A percentile compares a stretch with the other conserved stretches of the same genome.
phyloP scores from a whole-genome alignment of 2,797 vertebrate species.

The Vipera latastei region DNA sequence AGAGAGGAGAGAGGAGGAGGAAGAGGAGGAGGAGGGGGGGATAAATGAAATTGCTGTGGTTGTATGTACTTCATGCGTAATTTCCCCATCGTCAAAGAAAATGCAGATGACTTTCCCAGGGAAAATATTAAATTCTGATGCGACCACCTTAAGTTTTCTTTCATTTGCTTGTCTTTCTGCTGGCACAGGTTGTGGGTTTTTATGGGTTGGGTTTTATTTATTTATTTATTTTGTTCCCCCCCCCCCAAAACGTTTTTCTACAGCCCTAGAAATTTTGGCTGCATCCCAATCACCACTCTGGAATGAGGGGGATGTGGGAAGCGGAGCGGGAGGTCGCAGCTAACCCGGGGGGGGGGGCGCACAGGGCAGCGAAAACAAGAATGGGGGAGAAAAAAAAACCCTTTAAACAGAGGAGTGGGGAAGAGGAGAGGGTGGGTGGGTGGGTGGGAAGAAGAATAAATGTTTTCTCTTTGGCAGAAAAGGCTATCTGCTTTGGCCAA shows the following conservation, averaged over 20 bases:
- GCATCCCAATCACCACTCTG: accelerated
- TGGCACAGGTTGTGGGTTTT: background rate
- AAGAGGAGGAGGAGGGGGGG: too few species aligned
- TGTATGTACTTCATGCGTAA: background rate
- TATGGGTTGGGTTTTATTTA: background rate
- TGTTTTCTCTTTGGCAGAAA: conserved; percentile 35
- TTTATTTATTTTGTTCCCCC: background rate
- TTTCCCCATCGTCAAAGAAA: background rate
- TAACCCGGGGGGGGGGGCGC: conserved; percentile 29
- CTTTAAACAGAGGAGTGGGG: background rate
- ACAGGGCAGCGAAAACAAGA: conserved; percentile 48
- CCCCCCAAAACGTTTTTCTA: background rate
- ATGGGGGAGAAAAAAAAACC: background rate
- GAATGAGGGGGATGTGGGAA: background rate
- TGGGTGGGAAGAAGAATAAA: background rate
- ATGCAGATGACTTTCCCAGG: background rate
- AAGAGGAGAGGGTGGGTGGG: background rate
- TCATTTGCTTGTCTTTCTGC: background rate
- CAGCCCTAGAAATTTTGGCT: conserved; percentile 1
- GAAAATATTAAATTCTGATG: background rate
- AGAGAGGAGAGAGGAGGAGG: too few species aligned
- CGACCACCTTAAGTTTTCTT: background rate
- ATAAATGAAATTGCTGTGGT: background rate
- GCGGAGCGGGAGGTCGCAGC: background rate
- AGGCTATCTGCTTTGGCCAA: conserved; percentile 30